A percentile compares a stretch with the other conserved stretches of the same genome.
Evolutionary conservation across 1,140 invertebrate species (phyloP).

Genomic region (Diorhabda sublineata): DNA sequence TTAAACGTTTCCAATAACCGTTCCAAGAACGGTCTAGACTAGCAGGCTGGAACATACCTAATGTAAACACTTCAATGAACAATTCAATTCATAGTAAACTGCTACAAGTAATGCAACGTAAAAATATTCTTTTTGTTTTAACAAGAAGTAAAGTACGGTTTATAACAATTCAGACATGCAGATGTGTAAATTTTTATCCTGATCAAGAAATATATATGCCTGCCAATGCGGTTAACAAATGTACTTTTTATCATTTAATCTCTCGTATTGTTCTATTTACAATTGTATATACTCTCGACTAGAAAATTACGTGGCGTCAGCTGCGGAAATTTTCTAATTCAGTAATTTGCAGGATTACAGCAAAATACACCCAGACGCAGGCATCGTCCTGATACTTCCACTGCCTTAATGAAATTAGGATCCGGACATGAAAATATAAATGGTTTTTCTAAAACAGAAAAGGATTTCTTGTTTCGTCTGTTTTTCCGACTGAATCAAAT

Average conservation of each 20-base stretch:
- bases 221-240: slow-evolving; percentile 4
- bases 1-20: no score
- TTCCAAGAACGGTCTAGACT: no score
- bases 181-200: no score
- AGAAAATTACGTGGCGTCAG: slow-evolving; percentile 29
- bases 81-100: no score
- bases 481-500: background rate
- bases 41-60: no score
- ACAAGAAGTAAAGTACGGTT: no score
- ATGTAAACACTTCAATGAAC: no score
- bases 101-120: no score
- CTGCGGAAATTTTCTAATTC: slow-evolving; percentile 30
- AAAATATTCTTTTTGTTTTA: no score
- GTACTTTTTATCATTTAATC: slow-evolving; percentile 27
- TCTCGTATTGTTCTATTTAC: slow-evolving; percentile 27
- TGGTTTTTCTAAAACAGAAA: background rate
- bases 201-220: background rate
- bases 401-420: slow-evolving; percentile 7
- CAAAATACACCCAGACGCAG: slow-evolving; percentile 13
- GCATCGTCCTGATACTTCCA: background rate
- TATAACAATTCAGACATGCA: no score
- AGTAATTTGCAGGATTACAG: slow-evolving; percentile 19
- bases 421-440: slow-evolving; percentile 2
- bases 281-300: slow-evolving; percentile 30
- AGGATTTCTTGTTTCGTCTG: slow-evolving; percentile 6